Evolutionary conservation across 2,797 vertebrate species (phyloP).

Genomic region (Malacoctenus gilli): DNA sequence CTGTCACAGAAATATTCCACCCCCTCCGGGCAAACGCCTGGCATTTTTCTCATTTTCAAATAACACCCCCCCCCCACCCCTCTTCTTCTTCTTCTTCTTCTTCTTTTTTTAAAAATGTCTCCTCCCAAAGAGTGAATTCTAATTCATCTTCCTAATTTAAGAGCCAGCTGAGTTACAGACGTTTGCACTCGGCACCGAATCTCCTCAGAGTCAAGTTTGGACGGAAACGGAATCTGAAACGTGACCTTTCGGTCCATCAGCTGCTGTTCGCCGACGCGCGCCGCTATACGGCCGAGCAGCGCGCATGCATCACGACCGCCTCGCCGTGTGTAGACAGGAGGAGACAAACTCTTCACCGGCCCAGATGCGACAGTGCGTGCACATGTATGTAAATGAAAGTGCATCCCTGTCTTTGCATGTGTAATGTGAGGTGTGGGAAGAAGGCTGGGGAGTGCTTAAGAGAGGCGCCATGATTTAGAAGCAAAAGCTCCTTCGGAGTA

Average conservation of each 20-base stretch:
- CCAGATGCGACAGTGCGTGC: background rate
- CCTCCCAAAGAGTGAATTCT: conserved; percentile 33
- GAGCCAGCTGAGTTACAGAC: conserved; percentile 51
- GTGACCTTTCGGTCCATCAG: conserved; percentile 12
- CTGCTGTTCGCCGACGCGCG: conserved; percentile 23
- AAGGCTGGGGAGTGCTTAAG: conserved; percentile 22
- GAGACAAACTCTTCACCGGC: conserved; percentile 17
- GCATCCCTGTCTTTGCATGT: background rate
- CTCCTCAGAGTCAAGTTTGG: conserved; percentile 26
- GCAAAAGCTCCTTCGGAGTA: conserved; percentile 24
- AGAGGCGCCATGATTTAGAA: conserved; percentile 45
- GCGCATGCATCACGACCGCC: conserved; percentile 6
- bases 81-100: no score
- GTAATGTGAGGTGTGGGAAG: conserved; percentile 12
- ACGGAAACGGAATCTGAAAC: no score
- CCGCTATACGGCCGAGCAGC: conserved; percentile 13
- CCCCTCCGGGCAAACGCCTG: conserved; percentile 48
- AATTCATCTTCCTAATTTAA: conserved; percentile 56
- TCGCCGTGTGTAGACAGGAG: background rate
- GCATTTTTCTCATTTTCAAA: conserved; percentile 68
- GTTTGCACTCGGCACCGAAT: conserved; percentile 23
- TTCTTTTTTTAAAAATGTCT: background rate
- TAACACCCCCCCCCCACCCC: no score
- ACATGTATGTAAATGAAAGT: background rate
- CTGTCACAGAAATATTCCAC: conserved; percentile 56